Evolutionary conservation across 2,888 invertebrate species (phyloP).

Genomic region (Conops quadrifasciatus): DNA sequence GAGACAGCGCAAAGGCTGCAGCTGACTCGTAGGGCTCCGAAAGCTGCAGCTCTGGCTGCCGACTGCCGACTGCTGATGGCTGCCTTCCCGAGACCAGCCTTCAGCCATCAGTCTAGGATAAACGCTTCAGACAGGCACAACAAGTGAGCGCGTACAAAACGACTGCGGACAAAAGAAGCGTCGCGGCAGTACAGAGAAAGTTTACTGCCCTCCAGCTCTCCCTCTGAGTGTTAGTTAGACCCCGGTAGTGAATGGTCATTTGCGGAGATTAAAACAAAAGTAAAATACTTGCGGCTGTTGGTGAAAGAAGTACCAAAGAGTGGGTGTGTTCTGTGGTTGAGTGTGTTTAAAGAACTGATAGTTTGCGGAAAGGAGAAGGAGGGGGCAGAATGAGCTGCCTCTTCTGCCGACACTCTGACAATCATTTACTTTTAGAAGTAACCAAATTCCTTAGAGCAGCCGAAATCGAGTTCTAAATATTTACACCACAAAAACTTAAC

Average conservation of each 20-base stretch:
- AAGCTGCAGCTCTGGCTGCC: constrained; percentile 29
- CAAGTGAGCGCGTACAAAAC: constrained; percentile 63
- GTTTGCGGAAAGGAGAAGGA: neutral
- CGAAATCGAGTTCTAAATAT: too few relatives aligned
- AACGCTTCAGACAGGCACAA: constrained; percentile 66
- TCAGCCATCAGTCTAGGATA: constrained; percentile 64
- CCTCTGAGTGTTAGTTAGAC: neutral
- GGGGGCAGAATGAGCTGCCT: too few relatives aligned
- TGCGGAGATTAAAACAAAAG: constrained; percentile 33
- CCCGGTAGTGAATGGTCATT: constrained; percentile 24
- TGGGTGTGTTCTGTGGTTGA: neutral
- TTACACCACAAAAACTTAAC: too few relatives aligned
- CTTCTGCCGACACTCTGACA: too few relatives aligned
- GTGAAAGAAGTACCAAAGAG: neutral
- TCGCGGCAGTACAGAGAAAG: constrained; percentile 31
- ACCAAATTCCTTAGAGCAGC: too few relatives aligned
- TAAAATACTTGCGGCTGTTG: constrained; percentile 10
- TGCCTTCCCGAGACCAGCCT: constrained; percentile 58
- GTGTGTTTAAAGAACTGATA: neutral
- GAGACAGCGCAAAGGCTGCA: constrained; percentile 16
- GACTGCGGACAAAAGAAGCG: constrained; percentile 14
- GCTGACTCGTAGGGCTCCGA: constrained; percentile 27
- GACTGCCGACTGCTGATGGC: constrained; percentile 47
- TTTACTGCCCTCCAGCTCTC: neutral
- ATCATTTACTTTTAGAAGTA: too few relatives aligned